phyloP scores from a whole-genome alignment of 2,888 invertebrate species.

The Tinea trinotella region DNA sequence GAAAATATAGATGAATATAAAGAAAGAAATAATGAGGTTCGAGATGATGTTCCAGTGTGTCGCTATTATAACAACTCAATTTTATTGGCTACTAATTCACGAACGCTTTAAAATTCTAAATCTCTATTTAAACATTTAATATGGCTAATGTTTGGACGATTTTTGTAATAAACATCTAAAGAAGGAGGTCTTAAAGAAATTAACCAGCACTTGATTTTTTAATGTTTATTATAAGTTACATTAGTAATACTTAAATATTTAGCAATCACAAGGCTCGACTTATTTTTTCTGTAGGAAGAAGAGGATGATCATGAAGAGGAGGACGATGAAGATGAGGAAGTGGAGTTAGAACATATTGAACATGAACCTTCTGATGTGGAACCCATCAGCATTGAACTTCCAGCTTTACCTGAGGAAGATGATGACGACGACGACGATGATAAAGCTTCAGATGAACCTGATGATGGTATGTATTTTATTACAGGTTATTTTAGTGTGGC shows the following conservation, averaged over 20 bases:
- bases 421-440: slow-evolving; percentile 37
- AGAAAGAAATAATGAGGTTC: slow-evolving; percentile 31
- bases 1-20: slow-evolving; percentile 35
- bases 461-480: slow-evolving; percentile 25
- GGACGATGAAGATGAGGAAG: slow-evolving; percentile 40
- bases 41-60: slow-evolving; percentile 1
- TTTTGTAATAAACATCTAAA: too few relatives aligned
- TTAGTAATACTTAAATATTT: too few relatives aligned
- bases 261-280: too few relatives aligned
- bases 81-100: slow-evolving; percentile 11
- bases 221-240: too few relatives aligned
- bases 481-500: slow-evolving; percentile 26
- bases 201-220: too few relatives aligned
- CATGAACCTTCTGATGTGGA: slow-evolving; percentile 49
- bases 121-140: neutral
- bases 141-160: neutral
- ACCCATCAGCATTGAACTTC: slow-evolving; percentile 35
- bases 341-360: slow-evolving; percentile 60
- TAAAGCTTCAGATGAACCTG: slow-evolving; percentile 29
- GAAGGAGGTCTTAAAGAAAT: too few relatives aligned
- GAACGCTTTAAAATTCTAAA: slow-evolving; percentile 9
- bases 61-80: neutral
- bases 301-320: slow-evolving; percentile 28
- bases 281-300: neutral
- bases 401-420: slow-evolving; percentile 31